Percentiles rank a stretch among this genome's conserved stretches.
phyloP scores from a whole-genome alignment of 2,797 vertebrate genomes.

The Gymnoscopelus braueri region DNA sequence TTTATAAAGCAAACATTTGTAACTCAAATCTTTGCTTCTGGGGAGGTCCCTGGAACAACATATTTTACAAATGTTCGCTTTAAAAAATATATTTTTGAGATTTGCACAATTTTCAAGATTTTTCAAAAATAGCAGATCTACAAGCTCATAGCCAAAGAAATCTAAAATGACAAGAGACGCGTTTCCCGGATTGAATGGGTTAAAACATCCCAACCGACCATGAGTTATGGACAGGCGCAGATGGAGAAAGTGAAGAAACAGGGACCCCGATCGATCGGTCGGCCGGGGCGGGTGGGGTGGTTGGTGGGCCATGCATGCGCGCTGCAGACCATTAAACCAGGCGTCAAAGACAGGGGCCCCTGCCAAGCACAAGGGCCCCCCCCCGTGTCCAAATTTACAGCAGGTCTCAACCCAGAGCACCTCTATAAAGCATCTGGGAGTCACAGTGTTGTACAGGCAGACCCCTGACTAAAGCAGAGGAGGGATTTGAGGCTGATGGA shows the following conservation, averaged over 20 bases:
- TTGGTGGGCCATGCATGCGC: constrained; percentile 46
- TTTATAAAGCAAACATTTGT: too few relatives aligned
- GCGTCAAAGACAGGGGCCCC: constrained; percentile 64
- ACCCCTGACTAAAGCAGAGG: constrained; percentile 38
- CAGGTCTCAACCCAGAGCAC: constrained; percentile 45
- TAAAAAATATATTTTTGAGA: too few relatives aligned
- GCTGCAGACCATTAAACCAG: constrained; percentile 76
- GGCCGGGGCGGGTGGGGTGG: constrained; percentile 48
- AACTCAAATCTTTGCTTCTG: too few relatives aligned
- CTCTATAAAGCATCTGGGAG: constrained; percentile 68
- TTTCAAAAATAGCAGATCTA: too few relatives aligned
- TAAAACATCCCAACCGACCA: constrained; percentile 48
- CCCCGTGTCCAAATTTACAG: constrained; percentile 67
- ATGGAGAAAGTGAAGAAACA: constrained; percentile 71
- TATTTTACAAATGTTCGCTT: too few relatives aligned
- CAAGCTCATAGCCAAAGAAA: too few relatives aligned
- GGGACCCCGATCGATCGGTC: constrained; percentile 67
- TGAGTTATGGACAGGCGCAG: constrained; percentile 74
- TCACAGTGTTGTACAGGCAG: constrained; percentile 55
- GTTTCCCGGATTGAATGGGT: too few relatives aligned
- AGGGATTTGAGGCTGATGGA: constrained; percentile 53
- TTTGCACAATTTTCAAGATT: too few relatives aligned
- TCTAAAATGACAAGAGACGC: too few relatives aligned
- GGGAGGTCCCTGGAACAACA: too few relatives aligned
- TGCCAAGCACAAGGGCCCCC: constrained; percentile 59